Evolutionary conservation across 2,797 vertebrate species (phyloP).

Genomic region (Macropodus opercularis): DNA sequence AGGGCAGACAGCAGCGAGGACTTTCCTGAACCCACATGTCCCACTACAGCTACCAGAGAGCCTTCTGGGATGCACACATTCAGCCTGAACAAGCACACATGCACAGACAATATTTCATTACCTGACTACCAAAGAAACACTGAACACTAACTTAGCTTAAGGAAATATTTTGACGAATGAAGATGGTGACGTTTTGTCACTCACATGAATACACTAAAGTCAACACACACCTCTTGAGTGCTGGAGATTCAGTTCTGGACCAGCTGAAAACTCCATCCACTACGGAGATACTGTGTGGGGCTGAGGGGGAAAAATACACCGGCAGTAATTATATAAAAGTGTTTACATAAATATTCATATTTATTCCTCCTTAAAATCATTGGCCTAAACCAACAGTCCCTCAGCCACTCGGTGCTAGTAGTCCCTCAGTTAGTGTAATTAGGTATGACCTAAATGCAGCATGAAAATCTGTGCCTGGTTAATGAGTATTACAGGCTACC

Average conservation of each 20-base stretch:
- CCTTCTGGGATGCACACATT: conserved; percentile 88
- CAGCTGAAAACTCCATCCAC: conserved; percentile 90
- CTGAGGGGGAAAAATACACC: conserved; percentile 63
- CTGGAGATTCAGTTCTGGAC: conserved; percentile 85
- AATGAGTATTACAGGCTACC: too few species aligned
- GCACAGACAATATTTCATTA: conserved; percentile 41
- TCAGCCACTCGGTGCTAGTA: too few species aligned
- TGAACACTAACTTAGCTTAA: too few species aligned
- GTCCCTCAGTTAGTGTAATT: too few species aligned
- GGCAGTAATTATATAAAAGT: too few species aligned
- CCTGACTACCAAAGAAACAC: not conserved
- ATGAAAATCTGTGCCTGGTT: too few species aligned
- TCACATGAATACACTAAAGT: not conserved
- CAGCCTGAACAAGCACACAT: conserved; percentile 84
- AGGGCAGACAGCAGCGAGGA: conserved; percentile 93
- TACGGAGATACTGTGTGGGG: conserved; percentile 82
- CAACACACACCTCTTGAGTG: conserved; percentile 80
- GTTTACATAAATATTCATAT: too few species aligned
- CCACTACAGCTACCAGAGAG: conserved; percentile 91
- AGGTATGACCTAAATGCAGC: too few species aligned
- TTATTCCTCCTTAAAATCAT: too few species aligned
- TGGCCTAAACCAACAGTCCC: too few species aligned
- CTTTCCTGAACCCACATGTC: conserved; percentile 95
- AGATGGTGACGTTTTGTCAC: not conserved
- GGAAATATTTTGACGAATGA: too few species aligned